A percentile compares a stretch with the other conserved stretches of the same genome.
These are phyloP conservation scores for Unio delphinus DNA, from an alignment of 2,888 invertebrate genomes.

Conservation along the genomic window DNA sequence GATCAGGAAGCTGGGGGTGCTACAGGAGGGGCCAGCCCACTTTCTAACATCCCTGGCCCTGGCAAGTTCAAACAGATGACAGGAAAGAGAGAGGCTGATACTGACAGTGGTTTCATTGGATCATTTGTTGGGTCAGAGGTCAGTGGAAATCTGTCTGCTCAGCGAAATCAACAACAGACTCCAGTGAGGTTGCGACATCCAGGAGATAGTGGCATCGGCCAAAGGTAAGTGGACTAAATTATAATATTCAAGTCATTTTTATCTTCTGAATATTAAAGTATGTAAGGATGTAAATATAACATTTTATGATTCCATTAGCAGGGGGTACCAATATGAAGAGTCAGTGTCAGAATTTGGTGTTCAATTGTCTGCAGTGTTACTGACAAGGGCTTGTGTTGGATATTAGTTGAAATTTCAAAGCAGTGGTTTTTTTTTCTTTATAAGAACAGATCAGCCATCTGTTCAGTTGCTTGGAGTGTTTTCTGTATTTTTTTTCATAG, in stretches of 20 bases:
- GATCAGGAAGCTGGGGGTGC: slow-evolving; percentile 46
- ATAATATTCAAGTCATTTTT: not conserved
- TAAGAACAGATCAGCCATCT: not conserved
- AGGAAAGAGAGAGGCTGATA: slow-evolving; percentile 53
- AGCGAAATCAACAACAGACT: slow-evolving; percentile 39
- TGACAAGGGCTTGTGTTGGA: too few species aligned
- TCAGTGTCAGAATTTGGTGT: too few species aligned
- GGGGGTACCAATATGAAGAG: slow-evolving; percentile 1
- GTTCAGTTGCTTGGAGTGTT: not conserved
- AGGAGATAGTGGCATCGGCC: slow-evolving; percentile 16
- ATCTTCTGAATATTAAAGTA: not conserved
- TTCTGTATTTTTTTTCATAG: too few species aligned
- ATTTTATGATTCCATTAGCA: slow-evolving; percentile 1
- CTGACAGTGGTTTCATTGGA: slow-evolving; percentile 64
- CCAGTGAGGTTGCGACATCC: slow-evolving; percentile 39
- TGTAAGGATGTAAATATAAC: too few species aligned
- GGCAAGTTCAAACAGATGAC: slow-evolving; percentile 63
- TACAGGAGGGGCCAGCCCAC: slow-evolving; percentile 28
- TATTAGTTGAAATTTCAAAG: too few species aligned
- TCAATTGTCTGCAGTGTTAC: too few species aligned
- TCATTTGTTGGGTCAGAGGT: slow-evolving; percentile 61
- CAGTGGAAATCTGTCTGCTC: slow-evolving; percentile 37
- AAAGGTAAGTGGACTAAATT: slow-evolving; percentile 13
- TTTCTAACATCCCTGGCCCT: slow-evolving; percentile 45
- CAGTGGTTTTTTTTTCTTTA: not conserved